Conservation (phyloP, 2,888 invertebrate species). For the Heliconius ethilla region DNA sequence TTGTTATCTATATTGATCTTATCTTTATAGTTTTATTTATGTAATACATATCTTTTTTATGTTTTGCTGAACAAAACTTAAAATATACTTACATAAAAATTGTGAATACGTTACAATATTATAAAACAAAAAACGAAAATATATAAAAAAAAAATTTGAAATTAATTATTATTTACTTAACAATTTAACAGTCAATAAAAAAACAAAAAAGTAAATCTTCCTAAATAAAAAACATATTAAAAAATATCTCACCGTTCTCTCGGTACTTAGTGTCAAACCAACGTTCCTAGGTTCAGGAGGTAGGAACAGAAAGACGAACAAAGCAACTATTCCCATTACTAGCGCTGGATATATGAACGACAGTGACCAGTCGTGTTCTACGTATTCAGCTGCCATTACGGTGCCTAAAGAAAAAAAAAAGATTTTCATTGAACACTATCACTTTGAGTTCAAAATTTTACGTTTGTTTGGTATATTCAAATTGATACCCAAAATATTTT, state of each 20-base stretch:
- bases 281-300: constrained; percentile 91
- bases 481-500: too few relatives aligned
- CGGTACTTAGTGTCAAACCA: constrained; percentile 73
- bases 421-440: too few relatives aligned
- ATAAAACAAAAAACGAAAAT: too few relatives aligned
- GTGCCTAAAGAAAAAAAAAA: constrained; percentile 52
- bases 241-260: constrained; percentile 43
- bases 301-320: constrained; percentile 90
- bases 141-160: background rate
- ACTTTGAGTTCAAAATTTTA: too few relatives aligned
- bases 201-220: background rate
- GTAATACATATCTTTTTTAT: too few relatives aligned
- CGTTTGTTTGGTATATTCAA: too few relatives aligned
- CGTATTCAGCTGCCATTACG: constrained; percentile 92
- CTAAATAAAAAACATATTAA: background rate
- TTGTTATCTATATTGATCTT: too few relatives aligned
- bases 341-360: constrained; percentile 96
- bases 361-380: constrained; percentile 93
- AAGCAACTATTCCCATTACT: constrained; percentile 86
- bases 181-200: background rate
- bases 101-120: too few relatives aligned
- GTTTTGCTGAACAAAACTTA: too few relatives aligned
- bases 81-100: too few relatives aligned
- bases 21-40: too few relatives aligned
- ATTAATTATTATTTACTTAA: too few relatives aligned